These are phyloP conservation scores for Numenius arquata DNA, from an alignment of 2,113 vertebrate species.

Conservation along the genomic window DNA sequence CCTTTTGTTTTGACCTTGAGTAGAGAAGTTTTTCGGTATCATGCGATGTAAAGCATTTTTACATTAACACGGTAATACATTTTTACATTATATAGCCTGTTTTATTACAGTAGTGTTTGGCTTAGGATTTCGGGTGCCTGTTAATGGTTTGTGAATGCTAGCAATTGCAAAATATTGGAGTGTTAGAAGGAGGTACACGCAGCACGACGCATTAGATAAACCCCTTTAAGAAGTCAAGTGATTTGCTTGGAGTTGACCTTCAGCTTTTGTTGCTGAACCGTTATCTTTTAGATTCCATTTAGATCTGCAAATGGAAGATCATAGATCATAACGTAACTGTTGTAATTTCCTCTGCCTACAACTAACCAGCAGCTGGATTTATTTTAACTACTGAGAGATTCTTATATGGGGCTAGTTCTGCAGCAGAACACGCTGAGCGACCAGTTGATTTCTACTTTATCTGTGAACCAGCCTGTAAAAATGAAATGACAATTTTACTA, in stretches of 20 bases:
- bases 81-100: conserved; percentile 45
- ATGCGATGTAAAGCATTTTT: conserved; percentile 28
- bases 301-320: background rate
- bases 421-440: background rate
- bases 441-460: conserved; percentile 9
- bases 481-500: background rate
- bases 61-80: background rate
- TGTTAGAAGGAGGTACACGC: background rate
- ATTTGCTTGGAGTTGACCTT: background rate
- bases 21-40: conserved; percentile 33
- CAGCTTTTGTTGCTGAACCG: background rate
- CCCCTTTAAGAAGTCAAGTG: background rate
- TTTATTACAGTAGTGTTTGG: conserved; percentile 58
- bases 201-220: background rate
- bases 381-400: conserved; percentile 27
- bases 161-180: background rate
- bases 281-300: conserved; percentile 17
- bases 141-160: conserved; percentile 23
- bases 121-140: conserved; percentile 36
- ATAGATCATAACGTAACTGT: background rate
- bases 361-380: conserved; percentile 44
- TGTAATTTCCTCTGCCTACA: conserved; percentile 30
- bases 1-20: conserved; percentile 51
- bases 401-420: background rate
- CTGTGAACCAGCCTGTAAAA: conserved; percentile 32